A percentile compares a stretch with the other conserved stretches of the same genome.
phyloP scores from a whole-genome alignment of 2,797 vertebrate genomes.

The Acanthiza pusilla region DNA sequence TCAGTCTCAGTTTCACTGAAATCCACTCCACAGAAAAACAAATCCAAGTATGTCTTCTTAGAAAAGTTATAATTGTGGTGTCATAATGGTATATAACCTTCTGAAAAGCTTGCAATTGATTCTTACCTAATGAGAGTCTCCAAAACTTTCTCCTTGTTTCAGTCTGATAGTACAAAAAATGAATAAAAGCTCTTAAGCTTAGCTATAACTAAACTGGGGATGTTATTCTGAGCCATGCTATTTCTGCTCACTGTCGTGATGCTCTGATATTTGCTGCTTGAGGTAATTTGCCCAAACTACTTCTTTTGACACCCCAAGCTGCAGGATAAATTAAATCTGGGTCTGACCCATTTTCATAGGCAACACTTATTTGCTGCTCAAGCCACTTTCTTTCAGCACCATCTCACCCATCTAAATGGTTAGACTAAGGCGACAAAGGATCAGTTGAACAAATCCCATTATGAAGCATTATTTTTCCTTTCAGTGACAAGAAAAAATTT shows the following conservation, averaged over 20 bases:
- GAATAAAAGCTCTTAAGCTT: not conserved
- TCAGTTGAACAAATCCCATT: not conserved
- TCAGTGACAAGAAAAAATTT: not conserved
- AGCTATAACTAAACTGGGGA: not conserved
- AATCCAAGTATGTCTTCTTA: not conserved
- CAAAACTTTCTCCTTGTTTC: not conserved
- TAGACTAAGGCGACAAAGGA: not conserved
- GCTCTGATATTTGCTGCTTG: not conserved
- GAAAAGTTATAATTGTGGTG: not conserved
- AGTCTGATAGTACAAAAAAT: not conserved
- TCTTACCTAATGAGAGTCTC: not conserved
- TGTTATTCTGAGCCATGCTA: not conserved
- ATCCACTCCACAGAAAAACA: not conserved
- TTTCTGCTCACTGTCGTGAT: not conserved
- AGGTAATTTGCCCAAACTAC: not conserved
- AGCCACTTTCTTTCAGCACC: not conserved
- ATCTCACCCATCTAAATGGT: not conserved
- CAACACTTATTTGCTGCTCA: not conserved
- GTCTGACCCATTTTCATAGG: not conserved
- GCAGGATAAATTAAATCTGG: not conserved
- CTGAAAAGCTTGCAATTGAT: not conserved
- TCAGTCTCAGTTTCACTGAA: not conserved
- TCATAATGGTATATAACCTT: not conserved
- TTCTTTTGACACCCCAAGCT: not conserved
- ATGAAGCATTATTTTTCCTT: not conserved